Evolutionary conservation across 2,888 invertebrate species (phyloP), one percentile per base, ranked within the genome.

Genomic region (Ophion costatus): DNA sequence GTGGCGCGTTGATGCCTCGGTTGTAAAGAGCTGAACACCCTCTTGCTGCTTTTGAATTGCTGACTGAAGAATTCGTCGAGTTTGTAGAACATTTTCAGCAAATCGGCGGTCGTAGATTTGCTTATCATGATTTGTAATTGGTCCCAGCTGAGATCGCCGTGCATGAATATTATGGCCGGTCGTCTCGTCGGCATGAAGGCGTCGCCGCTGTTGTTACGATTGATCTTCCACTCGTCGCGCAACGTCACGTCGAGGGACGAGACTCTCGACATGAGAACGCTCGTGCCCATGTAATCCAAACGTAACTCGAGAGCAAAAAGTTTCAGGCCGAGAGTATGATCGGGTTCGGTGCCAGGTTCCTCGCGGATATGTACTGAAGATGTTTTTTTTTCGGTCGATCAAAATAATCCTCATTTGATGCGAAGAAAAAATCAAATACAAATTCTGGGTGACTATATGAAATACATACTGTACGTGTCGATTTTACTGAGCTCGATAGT

Each of bases 201-300:
- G 87, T 95, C 95, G 9, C 94, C 92, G 57, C 92, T 92, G 66
- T 92, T 93, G 45, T 93, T 93, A 80, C 94, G 91, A 90, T 95
- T 95, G 67, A 97, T 95, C 90, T 96, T 96, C 98, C 98, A 99
- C 94, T 98, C 98, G 94, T 99, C 98, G 84, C 96, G 95, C 85
- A 98, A 95, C 80, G 96, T 96, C 0, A 98, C 97, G 75, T 96
- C 96, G 87, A 98, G 95, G 17, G 96, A 95, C 88, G 98, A 98
- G 69, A 98, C 97, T 73, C 98, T 95, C 11, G 97, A 97, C 97
- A 99, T 97, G 84, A 99, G 94, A 81, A 98, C 98, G 59, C 98
- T 97, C n/a, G 98, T 98, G 85, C 99, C 99, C 99, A 99, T 99
- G 95, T 99, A 99, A 94, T 99, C 99, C 82, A 99, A 95, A 24